Conservation (phyloP, 2,113 vertebrate genomes). For the Cacatua alba region DNA sequence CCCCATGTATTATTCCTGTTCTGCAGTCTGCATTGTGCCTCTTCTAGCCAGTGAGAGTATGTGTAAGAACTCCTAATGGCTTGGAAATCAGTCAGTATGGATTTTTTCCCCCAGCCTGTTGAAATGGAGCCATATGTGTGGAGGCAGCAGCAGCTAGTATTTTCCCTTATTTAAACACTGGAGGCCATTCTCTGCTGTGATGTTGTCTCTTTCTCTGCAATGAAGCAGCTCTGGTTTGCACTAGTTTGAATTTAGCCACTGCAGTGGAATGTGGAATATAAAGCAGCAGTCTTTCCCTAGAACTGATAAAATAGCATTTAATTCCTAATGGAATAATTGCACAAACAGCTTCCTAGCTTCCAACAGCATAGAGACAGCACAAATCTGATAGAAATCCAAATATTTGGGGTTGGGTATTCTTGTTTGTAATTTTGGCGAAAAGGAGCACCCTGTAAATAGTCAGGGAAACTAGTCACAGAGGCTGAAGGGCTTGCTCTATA, state of each 20-base stretch:
- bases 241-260: background rate
- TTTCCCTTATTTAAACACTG: constrained; percentile 13
- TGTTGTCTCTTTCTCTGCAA: background rate
- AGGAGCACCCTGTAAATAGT: background rate
- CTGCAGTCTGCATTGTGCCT: constrained; percentile 23
- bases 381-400: background rate
- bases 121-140: constrained; percentile 9
- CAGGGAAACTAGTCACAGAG: background rate
- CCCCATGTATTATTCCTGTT: constrained; percentile 2
- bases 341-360: background rate
- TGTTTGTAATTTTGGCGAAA: background rate
- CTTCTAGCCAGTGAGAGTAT: background rate
- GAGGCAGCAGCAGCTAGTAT: background rate
- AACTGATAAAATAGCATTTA: background rate
- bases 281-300: background rate
- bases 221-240: background rate
- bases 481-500: background rate
- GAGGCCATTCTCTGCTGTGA: background rate
- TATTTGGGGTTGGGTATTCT: background rate
- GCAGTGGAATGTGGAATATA: background rate
- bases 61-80: constrained; percentile 36
- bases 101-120: background rate
- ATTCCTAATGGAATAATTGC: background rate
- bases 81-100: constrained; percentile 43
- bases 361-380: background rate